These are phyloP conservation scores for Microcebus tavaratra DNA, from an alignment of 2,113 vertebrate genomes.

Conservation along the genomic window DNA sequence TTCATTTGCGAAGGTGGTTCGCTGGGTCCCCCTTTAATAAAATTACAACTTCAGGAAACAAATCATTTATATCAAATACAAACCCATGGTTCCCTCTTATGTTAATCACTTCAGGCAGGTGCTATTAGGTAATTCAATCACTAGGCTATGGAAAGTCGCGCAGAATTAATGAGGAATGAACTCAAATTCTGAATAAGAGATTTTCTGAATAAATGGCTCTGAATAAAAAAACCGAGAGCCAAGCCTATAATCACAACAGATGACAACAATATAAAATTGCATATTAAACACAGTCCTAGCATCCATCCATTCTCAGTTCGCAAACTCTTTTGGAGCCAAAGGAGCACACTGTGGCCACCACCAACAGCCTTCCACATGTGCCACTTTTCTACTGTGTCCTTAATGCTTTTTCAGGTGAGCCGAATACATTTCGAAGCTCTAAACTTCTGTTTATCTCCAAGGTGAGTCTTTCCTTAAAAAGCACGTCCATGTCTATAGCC, in stretches of 20 bases:
- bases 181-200: constrained; percentile 66
- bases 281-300: constrained; percentile 4
- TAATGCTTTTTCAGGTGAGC: neutral
- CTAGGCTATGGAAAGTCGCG: constrained; percentile 43
- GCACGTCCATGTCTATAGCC: neutral
- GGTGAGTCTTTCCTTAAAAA: neutral
- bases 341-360: neutral
- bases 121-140: constrained; percentile 78
- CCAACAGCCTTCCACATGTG: neutral
- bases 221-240: constrained; percentile 43
- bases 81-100: constrained; percentile 67
- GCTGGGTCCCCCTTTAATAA: constrained; percentile 69
- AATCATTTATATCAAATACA: constrained; percentile 74
- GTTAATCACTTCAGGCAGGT: constrained; percentile 77
- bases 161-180: constrained; percentile 76
- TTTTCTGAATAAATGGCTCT: constrained; percentile 69
- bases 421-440: neutral
- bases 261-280: constrained; percentile 51
- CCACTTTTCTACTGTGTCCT: neutral
- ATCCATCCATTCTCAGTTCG: neutral
- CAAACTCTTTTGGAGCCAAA: constrained; percentile 1
- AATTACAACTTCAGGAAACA: constrained; percentile 75
- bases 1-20: constrained; percentile 39
- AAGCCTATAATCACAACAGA: constrained; percentile 67
- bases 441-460: neutral